Base-by-base conservation (phyloP, 2,797 vertebrate species). In the Lacerta agilis region DNA sequence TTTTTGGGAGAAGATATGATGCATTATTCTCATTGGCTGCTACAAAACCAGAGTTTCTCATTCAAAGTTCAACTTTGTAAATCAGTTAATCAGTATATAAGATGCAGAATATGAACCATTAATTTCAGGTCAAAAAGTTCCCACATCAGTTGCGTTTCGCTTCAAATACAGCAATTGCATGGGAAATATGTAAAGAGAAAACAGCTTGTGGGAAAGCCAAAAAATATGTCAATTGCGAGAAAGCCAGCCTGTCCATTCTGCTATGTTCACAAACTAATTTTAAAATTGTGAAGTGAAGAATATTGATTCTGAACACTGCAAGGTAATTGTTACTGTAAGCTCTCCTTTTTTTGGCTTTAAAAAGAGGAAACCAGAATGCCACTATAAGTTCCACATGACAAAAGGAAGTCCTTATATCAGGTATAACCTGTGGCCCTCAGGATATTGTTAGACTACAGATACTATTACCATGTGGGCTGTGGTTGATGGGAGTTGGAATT, bases 1-100 rank as follows among this genome's bases (percentile, higher is more conserved):
- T 58, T 81, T 86, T 71, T 33, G 81, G 66, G 18, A 88, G 45
- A 92, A 92, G 38, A 0, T 80, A 82, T 2, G 27, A 75, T 86
- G 83, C 29, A 76, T 38, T 79, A 79, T 58, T 3, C 1, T 1
- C 17, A 1, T 36, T 79, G 17, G 91, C 61, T 71, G 2, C 82
- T 20, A 27, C n/a, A 89, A 84, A 91, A 78, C 49, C 67, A 43
- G 55, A 79, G 64, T 33, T 66, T 29, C 66, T 41, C 20, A 38
- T 58, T 91, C 85, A 45, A 67, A 86, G 77, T 76, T 86, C 38
- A 84, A 10, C 81, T 82, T 64, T 17, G 4, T 83, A 25, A 86
- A 2, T 0, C 61, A 29, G 8, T 36, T 79, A 41, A 6, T 77
- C 43, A 78, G n/a, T n/a, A 61, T 29, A 1, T 82, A 73, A 38